Conservation (phyloP, 1,140 invertebrate genomes). For the Helicorthomorpha holstii region DNA sequence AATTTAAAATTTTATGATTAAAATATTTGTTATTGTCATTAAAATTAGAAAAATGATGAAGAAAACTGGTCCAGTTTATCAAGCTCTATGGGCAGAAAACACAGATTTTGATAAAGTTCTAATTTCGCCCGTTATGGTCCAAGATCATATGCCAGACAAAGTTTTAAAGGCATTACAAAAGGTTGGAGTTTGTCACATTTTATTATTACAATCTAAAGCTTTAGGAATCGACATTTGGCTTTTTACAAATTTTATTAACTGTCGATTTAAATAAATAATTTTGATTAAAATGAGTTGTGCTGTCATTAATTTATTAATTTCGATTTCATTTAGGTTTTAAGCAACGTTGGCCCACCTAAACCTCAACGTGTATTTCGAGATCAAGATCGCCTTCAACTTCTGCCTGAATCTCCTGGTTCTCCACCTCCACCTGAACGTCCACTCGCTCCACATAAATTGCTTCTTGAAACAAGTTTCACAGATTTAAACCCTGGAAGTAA, state of each 20-base stretch:
- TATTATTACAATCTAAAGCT: background rate
- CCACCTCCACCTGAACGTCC: slow-evolving; percentile 28
- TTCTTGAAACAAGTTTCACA: slow-evolving; percentile 57
- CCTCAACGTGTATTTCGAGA: slow-evolving; percentile 18
- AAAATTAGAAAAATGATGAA: slow-evolving; percentile 42
- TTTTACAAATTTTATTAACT: background rate
- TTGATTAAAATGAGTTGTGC: too few species aligned
- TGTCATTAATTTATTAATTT: slow-evolving; percentile 3
- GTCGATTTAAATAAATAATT: too few species aligned
- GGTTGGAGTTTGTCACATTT: slow-evolving; percentile 33
- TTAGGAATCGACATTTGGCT: too few species aligned
- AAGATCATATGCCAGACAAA: slow-evolving; percentile 85
- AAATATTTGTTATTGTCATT: slow-evolving; percentile 5
- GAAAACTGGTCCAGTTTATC: slow-evolving; percentile 52
- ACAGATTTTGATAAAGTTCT: slow-evolving; percentile 77
- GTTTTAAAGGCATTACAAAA: slow-evolving; percentile 70
- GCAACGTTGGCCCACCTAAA: slow-evolving; percentile 27
- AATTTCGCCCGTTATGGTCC: slow-evolving; percentile 79
- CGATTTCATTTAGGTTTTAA: slow-evolving; percentile 21
- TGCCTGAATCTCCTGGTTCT: slow-evolving; percentile 17
- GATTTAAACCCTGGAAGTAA: slow-evolving; percentile 29
- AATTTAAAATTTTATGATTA: background rate
- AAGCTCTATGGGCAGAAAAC: slow-evolving; percentile 74
- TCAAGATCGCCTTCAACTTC: slow-evolving; percentile 18
- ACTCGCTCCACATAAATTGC: slow-evolving; percentile 38